Percentiles rank a stretch among this genome's conserved stretches.
Evolutionary conservation across 1,140 invertebrate species (phyloP).

Genomic region (Argopecten irradians): DNA sequence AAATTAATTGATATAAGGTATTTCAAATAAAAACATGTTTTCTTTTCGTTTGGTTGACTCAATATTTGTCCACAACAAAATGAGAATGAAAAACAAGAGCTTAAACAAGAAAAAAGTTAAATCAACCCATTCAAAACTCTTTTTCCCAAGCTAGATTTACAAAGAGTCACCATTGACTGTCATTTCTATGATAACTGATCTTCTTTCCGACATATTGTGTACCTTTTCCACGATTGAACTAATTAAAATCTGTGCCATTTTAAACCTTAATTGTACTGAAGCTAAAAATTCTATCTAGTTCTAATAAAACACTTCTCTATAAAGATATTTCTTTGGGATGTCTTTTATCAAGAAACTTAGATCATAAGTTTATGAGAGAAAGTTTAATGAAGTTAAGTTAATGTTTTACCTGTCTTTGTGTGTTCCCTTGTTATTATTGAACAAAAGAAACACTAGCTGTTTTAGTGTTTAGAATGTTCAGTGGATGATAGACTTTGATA

Average conservation of each 20-base stretch:
- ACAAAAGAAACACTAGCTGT: not conserved
- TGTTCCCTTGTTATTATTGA: not conserved
- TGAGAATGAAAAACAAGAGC: too few relatives aligned
- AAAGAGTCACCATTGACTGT: too few relatives aligned
- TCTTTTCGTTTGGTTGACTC: not conserved
- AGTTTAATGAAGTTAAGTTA: too few relatives aligned
- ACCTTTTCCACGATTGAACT: not conserved
- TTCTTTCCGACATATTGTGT: not conserved
- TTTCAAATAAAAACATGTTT: too few relatives aligned
- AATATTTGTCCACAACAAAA: too few relatives aligned
- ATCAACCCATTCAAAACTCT: too few relatives aligned
- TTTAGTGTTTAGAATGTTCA: not conserved
- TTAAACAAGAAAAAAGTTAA: too few relatives aligned
- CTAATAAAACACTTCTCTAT: not conserved
- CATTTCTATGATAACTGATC: slow-evolving; percentile 1
- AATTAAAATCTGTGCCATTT: not conserved
- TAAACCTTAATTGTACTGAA: not conserved
- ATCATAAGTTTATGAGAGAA: too few relatives aligned
- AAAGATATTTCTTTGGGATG: not conserved
- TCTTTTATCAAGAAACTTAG: not conserved
- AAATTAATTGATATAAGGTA: too few relatives aligned
- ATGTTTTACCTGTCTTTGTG: too few relatives aligned
- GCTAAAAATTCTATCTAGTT: not conserved
- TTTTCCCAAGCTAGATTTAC: too few relatives aligned
- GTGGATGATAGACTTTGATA: not conserved